Evolutionary conservation across 53 echinoderm and acorn worm species (phyloP).

Genomic region (Astropecten irregularis): DNA sequence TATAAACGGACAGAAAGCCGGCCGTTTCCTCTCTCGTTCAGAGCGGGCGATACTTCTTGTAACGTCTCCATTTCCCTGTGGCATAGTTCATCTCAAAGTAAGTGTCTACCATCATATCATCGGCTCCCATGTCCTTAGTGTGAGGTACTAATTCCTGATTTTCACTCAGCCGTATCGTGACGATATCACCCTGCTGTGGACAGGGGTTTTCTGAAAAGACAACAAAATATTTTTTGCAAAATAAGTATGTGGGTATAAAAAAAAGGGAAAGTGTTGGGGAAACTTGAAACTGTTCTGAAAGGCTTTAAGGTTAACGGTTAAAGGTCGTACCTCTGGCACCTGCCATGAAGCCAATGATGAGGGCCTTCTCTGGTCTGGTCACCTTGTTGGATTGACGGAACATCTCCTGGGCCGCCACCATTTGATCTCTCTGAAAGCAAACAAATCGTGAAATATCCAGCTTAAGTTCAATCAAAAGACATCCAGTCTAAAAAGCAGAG

Average conservation of each 20-base stretch:
- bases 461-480: no score
- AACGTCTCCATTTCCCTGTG: conserved; percentile 91
- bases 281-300: no score
- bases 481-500: no score
- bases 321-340: conserved; percentile 96
- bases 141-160: conserved; percentile 73
- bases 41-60: conserved; percentile 89
- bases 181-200: conserved; percentile 96
- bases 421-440: conserved; percentile 88
- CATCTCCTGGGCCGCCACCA: conserved; percentile 99
- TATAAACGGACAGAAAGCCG: no score
- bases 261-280: no score
- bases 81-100: conserved; percentile 99
- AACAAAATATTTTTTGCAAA: no score
- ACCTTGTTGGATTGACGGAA: conserved; percentile 98
- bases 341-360: conserved; percentile 99
- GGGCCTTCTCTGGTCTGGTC: conserved; percentile 97
- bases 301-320: no score
- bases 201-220: conserved; percentile 88
- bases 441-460: no score
- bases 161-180: conserved; percentile 95
- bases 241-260: no score
- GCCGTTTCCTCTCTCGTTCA: conserved; percentile 25
- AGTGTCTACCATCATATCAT: conserved; percentile 88
- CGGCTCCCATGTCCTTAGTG: conserved; percentile 52